These are phyloP conservation scores for Tragelaphus imberbis DNA, from an alignment of 2,113 vertebrate species.

Conservation along the genomic window DNA sequence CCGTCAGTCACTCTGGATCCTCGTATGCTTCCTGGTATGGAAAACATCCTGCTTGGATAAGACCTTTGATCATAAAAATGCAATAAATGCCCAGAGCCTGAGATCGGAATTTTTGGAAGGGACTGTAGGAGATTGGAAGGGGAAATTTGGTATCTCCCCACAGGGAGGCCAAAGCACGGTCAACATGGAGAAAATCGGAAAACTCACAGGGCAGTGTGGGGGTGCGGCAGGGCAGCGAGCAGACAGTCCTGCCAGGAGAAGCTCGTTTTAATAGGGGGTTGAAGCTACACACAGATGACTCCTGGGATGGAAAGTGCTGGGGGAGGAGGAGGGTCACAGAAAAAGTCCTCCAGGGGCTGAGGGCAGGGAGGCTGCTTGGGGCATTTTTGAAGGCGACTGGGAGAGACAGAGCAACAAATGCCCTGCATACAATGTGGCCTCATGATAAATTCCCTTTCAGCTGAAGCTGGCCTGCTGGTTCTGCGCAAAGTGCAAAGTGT, in stretches of 20 bases:
- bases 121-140: neutral
- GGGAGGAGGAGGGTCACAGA: neutral
- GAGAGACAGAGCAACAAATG: neutral
- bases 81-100: neutral
- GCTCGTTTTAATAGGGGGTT: neutral
- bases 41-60: conserved; percentile 28
- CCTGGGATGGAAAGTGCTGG: neutral
- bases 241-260: neutral
- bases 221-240: fast-evolving
- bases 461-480: neutral
- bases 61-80: conserved; percentile 36
- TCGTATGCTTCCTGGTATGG: conserved; percentile 2
- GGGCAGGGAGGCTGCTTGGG: neutral
- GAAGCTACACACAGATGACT: neutral
- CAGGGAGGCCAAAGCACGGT: neutral
- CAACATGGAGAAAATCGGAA: neutral
- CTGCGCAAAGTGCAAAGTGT: neutral
- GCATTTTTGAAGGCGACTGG: neutral
- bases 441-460: neutral
- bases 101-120: conserved; percentile 1
- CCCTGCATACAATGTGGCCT: neutral
- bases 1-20: neutral
- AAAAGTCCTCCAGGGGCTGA: neutral
- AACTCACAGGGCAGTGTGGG: neutral
- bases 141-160: neutral